Conservation (phyloP, 2,888 invertebrate genomes). For the Drosophila picticornis region DNA sequence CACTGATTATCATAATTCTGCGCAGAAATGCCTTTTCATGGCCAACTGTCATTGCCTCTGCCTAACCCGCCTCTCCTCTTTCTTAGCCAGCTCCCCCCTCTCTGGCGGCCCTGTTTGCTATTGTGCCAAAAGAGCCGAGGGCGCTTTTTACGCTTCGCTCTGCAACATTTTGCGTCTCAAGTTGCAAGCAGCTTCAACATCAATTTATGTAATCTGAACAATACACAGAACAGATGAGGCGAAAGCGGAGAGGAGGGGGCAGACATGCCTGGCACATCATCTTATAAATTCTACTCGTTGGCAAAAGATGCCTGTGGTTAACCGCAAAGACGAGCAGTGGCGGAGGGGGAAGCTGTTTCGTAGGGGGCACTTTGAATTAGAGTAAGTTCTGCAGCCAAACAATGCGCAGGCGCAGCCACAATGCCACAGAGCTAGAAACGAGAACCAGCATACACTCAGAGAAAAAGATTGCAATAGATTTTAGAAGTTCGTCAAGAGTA, state of each 20-base stretch:
- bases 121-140: slow-evolving; percentile 32
- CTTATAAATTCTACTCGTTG: slow-evolving; percentile 76
- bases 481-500: not conserved
- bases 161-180: slow-evolving; percentile 67
- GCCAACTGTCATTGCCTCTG: slow-evolving; percentile 54
- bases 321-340: slow-evolving; percentile 50
- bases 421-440: slow-evolving; percentile 7
- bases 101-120: not conserved
- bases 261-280: slow-evolving; percentile 67
- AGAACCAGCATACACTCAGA: not conserved
- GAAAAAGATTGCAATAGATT: not conserved
- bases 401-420: slow-evolving; percentile 51
- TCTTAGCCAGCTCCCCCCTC: not conserved
- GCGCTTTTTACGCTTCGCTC: slow-evolving; percentile 58
- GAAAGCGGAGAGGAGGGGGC: not conserved
- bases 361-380: slow-evolving; percentile 53
- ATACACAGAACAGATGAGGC: slow-evolving; percentile 39
- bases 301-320: slow-evolving; percentile 74
- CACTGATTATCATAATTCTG: slow-evolving; percentile 59
- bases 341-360: not conserved
- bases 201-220: slow-evolving; percentile 77
- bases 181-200: slow-evolving; percentile 73
- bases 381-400: slow-evolving; percentile 54
- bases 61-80: not conserved
- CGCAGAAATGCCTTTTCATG: slow-evolving; percentile 47